These are phyloP conservation scores for Platanista minor DNA, from an alignment of 2,113 vertebrate genomes.

Conservation along the genomic window DNA sequence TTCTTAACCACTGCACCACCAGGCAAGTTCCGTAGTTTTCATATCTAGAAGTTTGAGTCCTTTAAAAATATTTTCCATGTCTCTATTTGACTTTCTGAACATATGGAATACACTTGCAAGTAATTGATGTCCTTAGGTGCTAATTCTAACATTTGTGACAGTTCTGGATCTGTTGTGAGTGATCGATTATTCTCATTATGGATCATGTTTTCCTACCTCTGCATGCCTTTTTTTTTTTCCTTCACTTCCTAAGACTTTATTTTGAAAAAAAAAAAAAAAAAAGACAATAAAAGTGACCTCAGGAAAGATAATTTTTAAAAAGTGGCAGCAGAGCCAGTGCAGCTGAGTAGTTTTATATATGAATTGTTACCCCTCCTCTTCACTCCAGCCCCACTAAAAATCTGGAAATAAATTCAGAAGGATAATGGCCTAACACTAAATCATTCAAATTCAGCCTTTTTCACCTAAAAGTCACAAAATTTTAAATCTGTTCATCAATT, in stretches of 20 bases:
- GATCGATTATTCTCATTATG: not conserved
- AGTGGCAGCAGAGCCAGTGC: not conserved
- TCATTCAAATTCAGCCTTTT: not conserved
- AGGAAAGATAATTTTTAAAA: not conserved
- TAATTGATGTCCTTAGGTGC: not conserved
- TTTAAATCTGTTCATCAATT: not conserved
- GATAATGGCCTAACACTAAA: not conserved
- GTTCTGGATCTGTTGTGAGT: not conserved
- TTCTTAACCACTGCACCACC: no score
- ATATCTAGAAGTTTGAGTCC: not conserved
- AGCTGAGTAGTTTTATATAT: not conserved
- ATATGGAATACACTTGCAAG: not conserved
- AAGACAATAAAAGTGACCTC: not conserved
- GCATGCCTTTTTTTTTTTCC: no score
- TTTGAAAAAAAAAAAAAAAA: not conserved
- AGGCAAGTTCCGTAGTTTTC: not conserved
- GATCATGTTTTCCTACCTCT: not conserved
- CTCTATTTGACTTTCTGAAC: not conserved
- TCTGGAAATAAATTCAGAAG: not conserved
- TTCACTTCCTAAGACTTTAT: not conserved
- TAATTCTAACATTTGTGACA: not conserved
- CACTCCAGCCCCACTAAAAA: not conserved
- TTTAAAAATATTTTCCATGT: not conserved
- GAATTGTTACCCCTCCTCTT: not conserved
- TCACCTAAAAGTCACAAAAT: not conserved